phyloP scores from a whole-genome alignment of 64 coral and sea anemone species.

The Porites australiensis region DNA sequence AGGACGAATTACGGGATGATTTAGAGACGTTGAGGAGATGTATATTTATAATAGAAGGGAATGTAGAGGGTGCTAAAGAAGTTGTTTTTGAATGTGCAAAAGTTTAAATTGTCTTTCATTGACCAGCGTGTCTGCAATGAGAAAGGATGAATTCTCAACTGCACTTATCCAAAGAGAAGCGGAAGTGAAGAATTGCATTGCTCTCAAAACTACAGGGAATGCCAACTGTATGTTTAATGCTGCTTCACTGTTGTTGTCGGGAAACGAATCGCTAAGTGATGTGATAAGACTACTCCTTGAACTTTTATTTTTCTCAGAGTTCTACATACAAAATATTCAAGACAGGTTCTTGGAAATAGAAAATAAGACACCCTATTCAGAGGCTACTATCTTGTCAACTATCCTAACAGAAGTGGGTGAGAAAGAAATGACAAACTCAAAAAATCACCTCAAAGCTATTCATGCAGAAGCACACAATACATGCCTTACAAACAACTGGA shows the following conservation, averaged over 20 bases:
- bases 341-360: slow-evolving; percentile 14
- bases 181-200: neutral
- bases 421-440: slow-evolving; percentile 4
- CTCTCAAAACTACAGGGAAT: neutral
- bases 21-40: too few species aligned
- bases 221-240: slow-evolving; percentile 2
- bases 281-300: neutral
- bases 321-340: neutral
- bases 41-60: too few species aligned
- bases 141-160: neutral
- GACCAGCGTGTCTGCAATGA: neutral
- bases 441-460: neutral
- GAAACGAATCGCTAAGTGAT: neutral
- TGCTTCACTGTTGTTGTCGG: neutral
- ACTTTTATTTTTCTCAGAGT: slow-evolving; percentile 12
- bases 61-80: neutral
- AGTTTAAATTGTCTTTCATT: slow-evolving; percentile 2
- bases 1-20: too few species aligned
- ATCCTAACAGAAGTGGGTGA: slow-evolving; percentile 11
- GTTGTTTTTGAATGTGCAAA: slow-evolving; percentile 1
- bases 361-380: neutral
- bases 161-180: slow-evolving; percentile 1
- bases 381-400: slow-evolving; percentile 4
- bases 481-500: neutral
- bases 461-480: neutral